Evolutionary conservation across 2,888 invertebrate genomes (phyloP).

Genomic region (Melikaiella ostensackeni): DNA sequence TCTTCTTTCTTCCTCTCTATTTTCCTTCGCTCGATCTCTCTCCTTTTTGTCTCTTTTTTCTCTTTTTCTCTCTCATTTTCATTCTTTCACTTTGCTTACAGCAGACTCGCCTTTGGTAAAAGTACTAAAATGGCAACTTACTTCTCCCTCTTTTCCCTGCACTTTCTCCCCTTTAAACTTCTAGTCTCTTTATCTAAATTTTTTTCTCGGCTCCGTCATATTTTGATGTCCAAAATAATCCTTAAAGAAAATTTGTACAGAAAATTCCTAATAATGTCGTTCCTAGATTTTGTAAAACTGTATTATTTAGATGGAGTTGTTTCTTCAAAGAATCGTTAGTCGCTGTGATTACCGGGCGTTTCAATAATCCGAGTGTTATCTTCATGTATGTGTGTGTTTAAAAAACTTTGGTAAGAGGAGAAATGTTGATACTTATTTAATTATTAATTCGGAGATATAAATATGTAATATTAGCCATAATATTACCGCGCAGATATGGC

Average conservation of each 20-base stretch:
- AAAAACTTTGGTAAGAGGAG: too few relatives aligned
- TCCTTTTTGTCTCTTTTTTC: conserved; percentile 50
- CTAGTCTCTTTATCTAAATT: conserved; percentile 6
- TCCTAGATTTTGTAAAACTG: too few relatives aligned
- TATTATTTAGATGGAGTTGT: too few relatives aligned
- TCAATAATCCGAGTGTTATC: too few relatives aligned
- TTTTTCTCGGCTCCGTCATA: conserved; percentile 46
- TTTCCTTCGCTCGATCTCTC: conserved; percentile 46
- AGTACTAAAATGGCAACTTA: conserved; percentile 68
- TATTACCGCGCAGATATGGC: too few relatives aligned
- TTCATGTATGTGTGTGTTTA: too few relatives aligned
- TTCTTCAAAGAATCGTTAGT: too few relatives aligned
- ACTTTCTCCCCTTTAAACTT: conserved; percentile 11
- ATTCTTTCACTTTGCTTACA: conserved; percentile 58
- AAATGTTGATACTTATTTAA: too few relatives aligned
- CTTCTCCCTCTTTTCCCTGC: conserved; percentile 54
- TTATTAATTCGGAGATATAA: too few relatives aligned
- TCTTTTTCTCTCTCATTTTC: conserved; percentile 52
- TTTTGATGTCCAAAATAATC: conserved; percentile 45
- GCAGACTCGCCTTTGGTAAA: conserved; percentile 57
- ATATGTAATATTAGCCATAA: too few relatives aligned
- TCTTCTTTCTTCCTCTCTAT: conserved; percentile 56
- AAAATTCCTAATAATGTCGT: neutral
- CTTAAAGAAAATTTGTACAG: neutral
- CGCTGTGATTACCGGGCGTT: too few relatives aligned